phyloP scores from a whole-genome alignment of 2,113 vertebrate species.

The Platichthys flesus region DNA sequence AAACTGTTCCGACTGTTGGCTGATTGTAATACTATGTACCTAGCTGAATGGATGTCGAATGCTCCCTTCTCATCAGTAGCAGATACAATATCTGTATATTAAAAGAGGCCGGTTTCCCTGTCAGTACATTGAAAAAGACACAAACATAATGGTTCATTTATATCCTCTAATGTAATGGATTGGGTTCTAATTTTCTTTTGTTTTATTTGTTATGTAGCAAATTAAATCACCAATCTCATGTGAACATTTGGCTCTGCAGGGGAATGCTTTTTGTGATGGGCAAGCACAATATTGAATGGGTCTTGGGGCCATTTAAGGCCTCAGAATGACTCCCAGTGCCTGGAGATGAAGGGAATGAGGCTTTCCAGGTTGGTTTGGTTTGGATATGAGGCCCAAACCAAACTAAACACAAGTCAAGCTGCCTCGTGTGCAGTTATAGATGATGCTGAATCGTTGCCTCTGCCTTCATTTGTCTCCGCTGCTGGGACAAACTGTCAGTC shows the following conservation, averaged over 20 bases:
- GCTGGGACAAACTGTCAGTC: not conserved
- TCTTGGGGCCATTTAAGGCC: constrained; percentile 10
- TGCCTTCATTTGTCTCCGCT: constrained; percentile 21
- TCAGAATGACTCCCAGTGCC: not conserved
- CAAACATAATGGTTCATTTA: not conserved
- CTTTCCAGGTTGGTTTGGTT: constrained; percentile 7
- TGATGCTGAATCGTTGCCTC: constrained; percentile 12
- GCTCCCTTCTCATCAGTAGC: not conserved
- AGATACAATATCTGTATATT: not conserved
- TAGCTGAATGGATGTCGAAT: not conserved
- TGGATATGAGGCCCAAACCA: not conserved
- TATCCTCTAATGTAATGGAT: not conserved
- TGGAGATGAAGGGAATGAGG: constrained; percentile 38
- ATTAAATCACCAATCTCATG: not conserved
- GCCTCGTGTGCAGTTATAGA: constrained; percentile 20
- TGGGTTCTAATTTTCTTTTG: not conserved
- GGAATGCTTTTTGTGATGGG: constrained; percentile 15
- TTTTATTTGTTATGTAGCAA: not conserved
- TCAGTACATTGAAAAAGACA: not conserved
- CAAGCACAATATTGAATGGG: constrained; percentile 17
- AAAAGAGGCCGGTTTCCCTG: not conserved
- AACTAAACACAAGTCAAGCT: constrained; percentile 13
- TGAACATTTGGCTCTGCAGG: constrained; percentile 1
- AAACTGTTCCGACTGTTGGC: too few species aligned
- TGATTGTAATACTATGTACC: too few species aligned